Base-by-base conservation (phyloP, 92 coral and sea anemone species). In the Actinostola sp. region DNA sequence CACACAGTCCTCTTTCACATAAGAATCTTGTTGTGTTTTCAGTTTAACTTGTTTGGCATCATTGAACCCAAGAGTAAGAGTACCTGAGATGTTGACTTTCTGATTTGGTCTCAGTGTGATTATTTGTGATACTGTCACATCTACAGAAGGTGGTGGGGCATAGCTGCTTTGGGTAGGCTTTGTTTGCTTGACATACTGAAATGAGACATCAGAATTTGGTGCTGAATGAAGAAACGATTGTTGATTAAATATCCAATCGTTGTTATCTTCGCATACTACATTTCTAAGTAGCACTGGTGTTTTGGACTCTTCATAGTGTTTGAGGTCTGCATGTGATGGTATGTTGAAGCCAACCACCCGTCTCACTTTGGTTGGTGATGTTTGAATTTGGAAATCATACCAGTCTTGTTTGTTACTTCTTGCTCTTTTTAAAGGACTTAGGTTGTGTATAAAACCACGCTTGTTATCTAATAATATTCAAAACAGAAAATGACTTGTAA, bases 1-100 rank as follows among this genome's bases (percentile, higher is more conserved):
- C 16, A 82, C 62, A 67, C 88, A 82, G 69, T 86, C 91, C 73
- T 85, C 90, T 71, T 86, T 82, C 31, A 82, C 84, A 8, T 42
- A 70, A 23, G 46, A 30, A 51, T 59, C 34, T 65, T 79, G 63
- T 16, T 68, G 67, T 25, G 68, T 68, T 25, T 58, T 73, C 5
- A 81, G 66, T 48, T 48, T 32, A 30, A 81, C 76, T 32, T 66
- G 27, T 78, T 86, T 86, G 63, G 78, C 66, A 39, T 81, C 66
- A 36, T 79, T 66, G 66, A 45, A 21, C 20, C 91, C 91, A 33
- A 80, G 59, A 12, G 80, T 74, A 52, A 75, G 30, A 7, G 74
- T 56, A 29, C 55, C 83, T 13, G 60, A 54, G 24, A 86, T 60
- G 67, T 80, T 81, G 8, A 86, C 87, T 86, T 62, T 86, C 62